Percentiles rank a stretch among this genome's conserved stretches.
Conservation (phyloP, 1,140 invertebrate genomes). For the Pseudomyrmex gracilis region DNA sequence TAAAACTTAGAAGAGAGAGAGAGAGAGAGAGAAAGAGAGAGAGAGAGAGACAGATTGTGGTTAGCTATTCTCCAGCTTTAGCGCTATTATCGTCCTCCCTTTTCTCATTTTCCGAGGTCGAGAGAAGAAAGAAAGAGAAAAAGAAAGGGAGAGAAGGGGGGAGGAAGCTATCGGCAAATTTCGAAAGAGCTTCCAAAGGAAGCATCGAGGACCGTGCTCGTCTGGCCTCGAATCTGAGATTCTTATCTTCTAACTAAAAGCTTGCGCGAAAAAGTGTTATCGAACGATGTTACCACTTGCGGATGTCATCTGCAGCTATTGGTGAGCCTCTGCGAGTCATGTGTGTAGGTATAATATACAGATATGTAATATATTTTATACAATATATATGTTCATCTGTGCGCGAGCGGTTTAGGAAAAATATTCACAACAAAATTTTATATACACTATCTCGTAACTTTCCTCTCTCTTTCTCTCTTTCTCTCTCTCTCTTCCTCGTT, state of each 20-base stretch:
- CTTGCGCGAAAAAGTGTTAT: constrained; percentile 68
- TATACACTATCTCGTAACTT: too few species aligned
- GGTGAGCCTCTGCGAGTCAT: background rate
- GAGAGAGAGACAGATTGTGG: background rate
- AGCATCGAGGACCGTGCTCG: constrained; percentile 68
- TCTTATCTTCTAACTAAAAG: constrained; percentile 74
- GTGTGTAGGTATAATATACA: too few species aligned
- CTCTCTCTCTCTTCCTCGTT: too few species aligned
- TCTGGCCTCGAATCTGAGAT: constrained; percentile 74
- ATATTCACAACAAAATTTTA: background rate
- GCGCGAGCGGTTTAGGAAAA: constrained; percentile 46
- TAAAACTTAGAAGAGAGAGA: background rate
- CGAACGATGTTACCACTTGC: constrained; percentile 68
- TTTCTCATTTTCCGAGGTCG: constrained; percentile 60
- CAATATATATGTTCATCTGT: background rate
- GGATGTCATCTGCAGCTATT: constrained; percentile 58
- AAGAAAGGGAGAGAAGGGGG: too few species aligned
- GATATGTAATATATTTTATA: too few species aligned
- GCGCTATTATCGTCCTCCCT: background rate
- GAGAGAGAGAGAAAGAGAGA: too few species aligned
- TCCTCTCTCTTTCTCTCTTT: too few species aligned
- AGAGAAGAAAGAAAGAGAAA: background rate
- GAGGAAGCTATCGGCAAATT: constrained; percentile 31
- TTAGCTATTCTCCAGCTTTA: background rate
- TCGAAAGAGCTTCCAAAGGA: constrained; percentile 78